A percentile compares a stretch with the other conserved stretches of the same genome.
Evolutionary conservation across 2,797 vertebrate species (phyloP).

Genomic region (Sebastolobus alascanus): DNA sequence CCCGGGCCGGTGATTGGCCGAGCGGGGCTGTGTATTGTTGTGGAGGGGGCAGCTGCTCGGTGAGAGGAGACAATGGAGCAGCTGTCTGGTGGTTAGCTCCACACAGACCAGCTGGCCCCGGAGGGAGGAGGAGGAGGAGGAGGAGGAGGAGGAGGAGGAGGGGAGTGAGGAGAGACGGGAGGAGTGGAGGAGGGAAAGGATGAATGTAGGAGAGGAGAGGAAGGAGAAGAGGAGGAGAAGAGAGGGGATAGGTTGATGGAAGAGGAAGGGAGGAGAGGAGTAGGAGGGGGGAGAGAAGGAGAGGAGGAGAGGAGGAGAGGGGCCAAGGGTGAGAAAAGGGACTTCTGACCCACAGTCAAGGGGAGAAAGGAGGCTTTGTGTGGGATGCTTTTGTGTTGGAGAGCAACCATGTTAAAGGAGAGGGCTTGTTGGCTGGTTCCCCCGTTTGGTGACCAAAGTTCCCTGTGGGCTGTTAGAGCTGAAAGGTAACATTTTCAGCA

Average conservation of each 20-base stretch:
- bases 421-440: slow-evolving; percentile 81
- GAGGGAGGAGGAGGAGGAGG: slow-evolving; percentile 82
- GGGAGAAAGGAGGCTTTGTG: slow-evolving; percentile 94
- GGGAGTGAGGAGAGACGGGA: slow-evolving; percentile 80
- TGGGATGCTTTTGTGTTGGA: slow-evolving; percentile 91
- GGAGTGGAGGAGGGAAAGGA: slow-evolving; percentile 64
- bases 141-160: slow-evolving; percentile 49
- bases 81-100: slow-evolving; percentile 98
- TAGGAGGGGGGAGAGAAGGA: slow-evolving; percentile 79
- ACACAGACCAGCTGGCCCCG: slow-evolving; percentile 99
- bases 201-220: slow-evolving; percentile 87
- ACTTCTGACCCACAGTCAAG: slow-evolving; percentile 99
- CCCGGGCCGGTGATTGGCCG: slow-evolving; percentile 90
- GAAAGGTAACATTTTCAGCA: slow-evolving; percentile 41
- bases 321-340: slow-evolving; percentile 87
- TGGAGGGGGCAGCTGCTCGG: slow-evolving; percentile 98
- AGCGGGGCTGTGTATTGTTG: slow-evolving; percentile 92
- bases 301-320: slow-evolving; percentile 51
- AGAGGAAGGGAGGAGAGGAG: slow-evolving; percentile 75
- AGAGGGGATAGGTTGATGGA: slow-evolving; percentile 77
- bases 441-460: slow-evolving; percentile 79
- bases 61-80: slow-evolving; percentile 99
- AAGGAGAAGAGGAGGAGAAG: slow-evolving; percentile 69
- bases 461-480: slow-evolving; percentile 34
- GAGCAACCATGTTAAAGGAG: slow-evolving; percentile 93